These are phyloP conservation scores for Anoplolepis gracilipes DNA, from an alignment of 1,140 invertebrate species.

Conservation along the genomic window DNA sequence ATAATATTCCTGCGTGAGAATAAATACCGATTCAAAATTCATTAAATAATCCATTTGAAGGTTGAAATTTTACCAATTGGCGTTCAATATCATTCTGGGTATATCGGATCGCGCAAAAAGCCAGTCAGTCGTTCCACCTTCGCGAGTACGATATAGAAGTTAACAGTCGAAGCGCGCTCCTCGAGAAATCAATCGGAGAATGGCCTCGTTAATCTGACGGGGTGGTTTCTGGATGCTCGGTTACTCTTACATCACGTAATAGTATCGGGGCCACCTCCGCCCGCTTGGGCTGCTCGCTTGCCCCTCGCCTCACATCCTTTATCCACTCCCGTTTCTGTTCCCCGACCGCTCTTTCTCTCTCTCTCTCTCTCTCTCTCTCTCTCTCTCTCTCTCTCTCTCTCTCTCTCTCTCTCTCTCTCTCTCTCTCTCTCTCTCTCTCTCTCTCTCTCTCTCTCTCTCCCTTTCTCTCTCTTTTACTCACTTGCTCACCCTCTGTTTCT, in stretches of 20 bases:
- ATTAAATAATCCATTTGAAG: slow-evolving; percentile 48
- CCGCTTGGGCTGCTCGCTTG: slow-evolving; percentile 29
- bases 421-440: slow-evolving; percentile 42
- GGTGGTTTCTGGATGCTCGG: slow-evolving; percentile 82
- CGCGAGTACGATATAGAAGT: slow-evolving; percentile 68
- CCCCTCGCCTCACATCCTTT: slow-evolving; percentile 59
- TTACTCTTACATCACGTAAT: slow-evolving; percentile 84
- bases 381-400: not conserved
- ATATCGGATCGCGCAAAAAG: slow-evolving; percentile 60
- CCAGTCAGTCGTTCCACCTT: slow-evolving; percentile 49
- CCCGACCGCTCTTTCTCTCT: slow-evolving; percentile 16
- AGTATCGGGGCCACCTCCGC: slow-evolving; percentile 79
- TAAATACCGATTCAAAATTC: not conserved
- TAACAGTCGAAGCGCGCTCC: slow-evolving; percentile 77
- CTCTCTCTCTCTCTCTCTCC: slow-evolving; percentile 71
- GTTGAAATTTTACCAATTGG: slow-evolving; percentile 9
- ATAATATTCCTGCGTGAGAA: not conserved
- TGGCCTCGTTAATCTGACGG: slow-evolving; percentile 84
- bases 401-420: not conserved
- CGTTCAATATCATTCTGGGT: slow-evolving; percentile 46
- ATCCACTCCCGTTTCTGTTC: slow-evolving; percentile 36
- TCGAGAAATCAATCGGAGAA: slow-evolving; percentile 85
- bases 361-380: not conserved
- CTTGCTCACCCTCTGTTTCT: slow-evolving; percentile 5
- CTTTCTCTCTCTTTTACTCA: not conserved